Conservation (phyloP, 2,888 invertebrate species). For the Xestoiulus laeticollis region DNA sequence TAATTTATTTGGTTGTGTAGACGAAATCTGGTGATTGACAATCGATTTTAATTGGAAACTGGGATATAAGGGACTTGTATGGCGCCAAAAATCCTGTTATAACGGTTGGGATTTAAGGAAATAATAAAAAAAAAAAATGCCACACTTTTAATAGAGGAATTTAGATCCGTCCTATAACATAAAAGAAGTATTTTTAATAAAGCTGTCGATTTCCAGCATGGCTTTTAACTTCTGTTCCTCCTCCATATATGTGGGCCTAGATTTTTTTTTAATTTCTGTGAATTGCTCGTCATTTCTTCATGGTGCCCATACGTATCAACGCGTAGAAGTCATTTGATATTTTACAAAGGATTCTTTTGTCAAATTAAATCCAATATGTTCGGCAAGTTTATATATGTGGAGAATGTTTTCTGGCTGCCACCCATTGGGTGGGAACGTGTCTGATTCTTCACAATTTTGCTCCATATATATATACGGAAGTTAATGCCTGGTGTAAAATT, state of each 20-base stretch:
- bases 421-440: not conserved
- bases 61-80: not conserved
- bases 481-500: not conserved
- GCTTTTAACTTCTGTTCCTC: not conserved
- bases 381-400: not conserved
- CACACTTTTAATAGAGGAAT: not conserved
- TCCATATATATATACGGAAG: not conserved
- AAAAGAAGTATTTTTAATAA: not conserved
- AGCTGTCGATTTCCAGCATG: not conserved
- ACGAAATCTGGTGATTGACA: conserved; percentile 35
- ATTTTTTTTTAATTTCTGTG: not conserved
- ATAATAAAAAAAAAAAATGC: not conserved
- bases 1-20: not conserved
- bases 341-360: conserved; percentile 35
- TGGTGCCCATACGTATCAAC: not conserved
- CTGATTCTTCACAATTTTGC: not conserved
- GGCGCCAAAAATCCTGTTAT: not conserved
- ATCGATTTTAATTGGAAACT: conserved; percentile 33
- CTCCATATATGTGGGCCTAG: not conserved
- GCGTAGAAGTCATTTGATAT: conserved; percentile 10
- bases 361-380: conserved; percentile 37
- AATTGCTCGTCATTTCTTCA: conserved; percentile 40
- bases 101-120: not conserved
- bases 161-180: not conserved
- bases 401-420: not conserved